Percentiles rank a stretch among this genome's conserved stretches.
Evolutionary conservation across 1,140 invertebrate genomes (phyloP).

Genomic region (Papilio machaon): DNA sequence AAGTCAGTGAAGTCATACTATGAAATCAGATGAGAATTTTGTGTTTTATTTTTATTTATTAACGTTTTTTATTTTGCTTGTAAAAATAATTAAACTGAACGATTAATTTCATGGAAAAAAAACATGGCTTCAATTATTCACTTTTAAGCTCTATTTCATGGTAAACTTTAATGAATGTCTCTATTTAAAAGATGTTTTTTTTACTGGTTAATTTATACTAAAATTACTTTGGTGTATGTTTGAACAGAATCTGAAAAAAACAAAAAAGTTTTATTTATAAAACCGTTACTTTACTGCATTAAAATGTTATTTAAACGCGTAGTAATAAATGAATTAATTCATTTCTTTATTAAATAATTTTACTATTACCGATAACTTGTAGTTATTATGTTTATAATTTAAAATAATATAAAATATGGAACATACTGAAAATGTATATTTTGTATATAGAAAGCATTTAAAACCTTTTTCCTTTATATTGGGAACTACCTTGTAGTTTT

Average conservation of each 20-base stretch:
- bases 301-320: not conserved
- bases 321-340: not conserved
- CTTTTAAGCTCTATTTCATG: no score
- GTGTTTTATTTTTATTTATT: not conserved
- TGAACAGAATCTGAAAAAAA: not conserved
- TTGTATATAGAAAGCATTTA: not conserved
- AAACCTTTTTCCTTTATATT: no score
- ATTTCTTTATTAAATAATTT: not conserved
- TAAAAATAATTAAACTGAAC: no score
- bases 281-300: not conserved
- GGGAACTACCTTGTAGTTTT: no score
- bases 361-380: not conserved
- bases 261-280: not conserved
- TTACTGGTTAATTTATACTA: no score
- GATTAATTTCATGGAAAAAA: no score
- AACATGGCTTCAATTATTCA: no score
- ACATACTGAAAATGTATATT: not conserved
- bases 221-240: not conserved
- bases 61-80: not conserved
- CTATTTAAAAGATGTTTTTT: no score
- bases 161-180: no score
- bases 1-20: not conserved
- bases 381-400: not conserved
- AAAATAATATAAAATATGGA: no score
- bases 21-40: not conserved